Conservation (phyloP, 30 jellyfish, hydroid and myxozoan species). For the Aurelia coerulea region DNA sequence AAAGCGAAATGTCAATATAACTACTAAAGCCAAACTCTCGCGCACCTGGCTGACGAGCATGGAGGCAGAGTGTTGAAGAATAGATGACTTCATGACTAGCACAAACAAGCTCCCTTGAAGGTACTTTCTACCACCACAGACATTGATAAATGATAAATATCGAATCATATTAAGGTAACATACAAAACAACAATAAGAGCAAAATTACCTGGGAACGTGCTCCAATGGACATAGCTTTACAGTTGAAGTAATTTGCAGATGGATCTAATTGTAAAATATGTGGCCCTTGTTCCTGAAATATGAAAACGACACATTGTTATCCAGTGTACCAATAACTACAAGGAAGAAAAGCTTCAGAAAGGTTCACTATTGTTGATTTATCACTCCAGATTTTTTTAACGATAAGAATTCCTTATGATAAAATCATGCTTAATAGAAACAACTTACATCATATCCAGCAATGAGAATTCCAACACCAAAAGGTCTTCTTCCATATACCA, state of each 20-base stretch:
- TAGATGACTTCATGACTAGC: background rate
- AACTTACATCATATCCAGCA: constrained; percentile 94
- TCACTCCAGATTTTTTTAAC: background rate
- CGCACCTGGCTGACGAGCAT: background rate
- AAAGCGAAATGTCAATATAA: background rate
- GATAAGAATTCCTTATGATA: too few relatives aligned
- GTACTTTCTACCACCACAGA: background rate
- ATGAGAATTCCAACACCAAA: constrained; percentile 99
- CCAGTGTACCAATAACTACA: background rate
- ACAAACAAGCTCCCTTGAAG: background rate
- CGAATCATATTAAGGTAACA: background rate
- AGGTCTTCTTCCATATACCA: constrained; percentile 98
- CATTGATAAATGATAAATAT: background rate
- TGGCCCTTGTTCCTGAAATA: constrained; percentile 92
- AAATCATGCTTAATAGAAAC: too few relatives aligned
- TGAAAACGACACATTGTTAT: background rate
- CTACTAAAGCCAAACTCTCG: background rate
- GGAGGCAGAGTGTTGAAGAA: background rate
- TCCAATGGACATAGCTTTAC: constrained; percentile 98
- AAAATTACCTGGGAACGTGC: constrained; percentile 96
- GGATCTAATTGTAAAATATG: constrained; percentile 98
- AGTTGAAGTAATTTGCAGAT: constrained; percentile 96
- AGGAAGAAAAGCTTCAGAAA: background rate
- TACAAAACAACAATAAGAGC: background rate
- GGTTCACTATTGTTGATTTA: background rate